Conservation (phyloP, 2,797 vertebrate species). For the Galagoides demidoff region DNA sequence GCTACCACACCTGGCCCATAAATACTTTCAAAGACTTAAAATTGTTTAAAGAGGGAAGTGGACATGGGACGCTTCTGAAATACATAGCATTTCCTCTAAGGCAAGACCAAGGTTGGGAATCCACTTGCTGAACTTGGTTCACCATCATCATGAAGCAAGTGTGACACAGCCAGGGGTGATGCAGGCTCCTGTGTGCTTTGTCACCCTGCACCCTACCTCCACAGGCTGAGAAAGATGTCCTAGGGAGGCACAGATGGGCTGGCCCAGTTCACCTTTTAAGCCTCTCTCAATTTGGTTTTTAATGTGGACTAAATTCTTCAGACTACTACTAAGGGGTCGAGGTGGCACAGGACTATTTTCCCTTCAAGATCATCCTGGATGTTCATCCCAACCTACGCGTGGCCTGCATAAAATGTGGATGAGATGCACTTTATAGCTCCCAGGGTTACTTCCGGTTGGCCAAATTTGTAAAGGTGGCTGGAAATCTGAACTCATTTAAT, state of each 20-base stretch:
- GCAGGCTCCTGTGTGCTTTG: background rate
- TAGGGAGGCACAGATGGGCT: background rate
- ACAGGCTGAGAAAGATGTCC: background rate
- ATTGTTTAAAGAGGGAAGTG: slow-evolving; percentile 6
- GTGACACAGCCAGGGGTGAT: background rate
- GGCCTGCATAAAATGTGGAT: background rate
- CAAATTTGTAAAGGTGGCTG: background rate
- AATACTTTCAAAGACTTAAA: slow-evolving; percentile 8
- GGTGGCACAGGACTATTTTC: background rate
- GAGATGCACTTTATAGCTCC: background rate
- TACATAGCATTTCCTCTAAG: background rate
- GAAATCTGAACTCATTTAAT: background rate
- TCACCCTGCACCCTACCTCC: rapidly evolving
- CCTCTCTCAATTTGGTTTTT: background rate
- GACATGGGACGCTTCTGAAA: background rate
- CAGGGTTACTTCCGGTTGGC: background rate
- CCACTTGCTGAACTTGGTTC: background rate
- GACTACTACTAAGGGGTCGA: background rate
- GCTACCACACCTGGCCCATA: background rate
- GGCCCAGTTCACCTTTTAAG: background rate
- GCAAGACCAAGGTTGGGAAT: background rate
- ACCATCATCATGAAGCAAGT: background rate
- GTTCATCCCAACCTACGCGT: background rate
- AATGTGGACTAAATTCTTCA: background rate
- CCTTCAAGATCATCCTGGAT: background rate